phyloP scores from a whole-genome alignment of 2,888 invertebrate genomes.

The Drosophila kuntzei region DNA sequence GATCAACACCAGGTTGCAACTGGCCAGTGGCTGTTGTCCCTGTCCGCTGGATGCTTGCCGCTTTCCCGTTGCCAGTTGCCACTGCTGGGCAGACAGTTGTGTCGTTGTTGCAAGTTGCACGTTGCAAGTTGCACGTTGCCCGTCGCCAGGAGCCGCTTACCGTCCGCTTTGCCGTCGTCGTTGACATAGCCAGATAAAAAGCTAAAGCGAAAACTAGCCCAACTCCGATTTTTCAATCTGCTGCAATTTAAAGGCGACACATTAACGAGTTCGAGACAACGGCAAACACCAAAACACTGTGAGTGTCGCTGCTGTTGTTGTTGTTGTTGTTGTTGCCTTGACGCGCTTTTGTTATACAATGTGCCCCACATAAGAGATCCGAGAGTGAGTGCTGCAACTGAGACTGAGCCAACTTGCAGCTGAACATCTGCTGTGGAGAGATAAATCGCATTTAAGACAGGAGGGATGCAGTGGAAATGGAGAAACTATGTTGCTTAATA shows the following conservation, averaged over 20 bases:
- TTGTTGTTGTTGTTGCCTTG: conserved; percentile 41
- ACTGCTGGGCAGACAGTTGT: conserved; percentile 14
- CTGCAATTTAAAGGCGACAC: conserved; percentile 77
- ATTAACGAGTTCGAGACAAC: conserved; percentile 65
- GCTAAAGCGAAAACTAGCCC: conserved; percentile 71
- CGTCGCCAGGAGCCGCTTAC: conserved; percentile 54
- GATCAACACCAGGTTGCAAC: conserved; percentile 73
- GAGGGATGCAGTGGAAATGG: background rate
- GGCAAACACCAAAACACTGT: conserved; percentile 20
- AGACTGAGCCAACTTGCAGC: conserved; percentile 13
- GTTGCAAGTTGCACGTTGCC: conserved; percentile 7
- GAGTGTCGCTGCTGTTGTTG: conserved; percentile 36
- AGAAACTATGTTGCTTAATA: background rate
- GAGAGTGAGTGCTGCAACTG: conserved; percentile 15
- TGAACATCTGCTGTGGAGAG: conserved; percentile 21
- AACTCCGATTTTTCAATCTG: conserved; percentile 68
- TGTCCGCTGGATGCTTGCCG: conserved; percentile 19
- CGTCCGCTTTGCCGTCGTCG: conserved; percentile 51
- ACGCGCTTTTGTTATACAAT: conserved; percentile 59
- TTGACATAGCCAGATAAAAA: conserved; percentile 71
- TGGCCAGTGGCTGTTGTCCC: conserved; percentile 47
- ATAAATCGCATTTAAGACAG: background rate
- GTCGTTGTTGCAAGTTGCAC: conserved; percentile 4
- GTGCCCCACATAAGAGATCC: conserved; percentile 27
- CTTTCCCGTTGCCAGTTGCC: conserved; percentile 13